Evolutionary conservation across 2,888 invertebrate species (phyloP).

Genomic region (Acanthococcus lagerstroemiae): DNA sequence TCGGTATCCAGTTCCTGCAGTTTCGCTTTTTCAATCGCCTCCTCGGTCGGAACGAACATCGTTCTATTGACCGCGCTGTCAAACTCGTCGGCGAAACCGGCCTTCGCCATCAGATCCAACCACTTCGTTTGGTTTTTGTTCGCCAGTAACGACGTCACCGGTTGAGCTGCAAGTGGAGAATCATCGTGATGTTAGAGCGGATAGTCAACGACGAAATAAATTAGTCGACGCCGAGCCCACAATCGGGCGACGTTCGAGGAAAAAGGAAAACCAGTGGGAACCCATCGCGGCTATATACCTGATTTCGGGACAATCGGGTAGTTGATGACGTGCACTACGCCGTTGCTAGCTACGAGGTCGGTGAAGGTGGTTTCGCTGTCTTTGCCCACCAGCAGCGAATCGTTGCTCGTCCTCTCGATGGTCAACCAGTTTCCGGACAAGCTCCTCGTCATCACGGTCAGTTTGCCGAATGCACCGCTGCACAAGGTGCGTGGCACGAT

Average conservation of each 20-base stretch:
- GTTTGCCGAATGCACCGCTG: constrained; percentile 47
- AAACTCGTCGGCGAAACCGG: constrained; percentile 42
- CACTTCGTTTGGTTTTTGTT: constrained; percentile 54
- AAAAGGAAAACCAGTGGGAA: too few relatives aligned
- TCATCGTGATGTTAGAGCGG: background rate
- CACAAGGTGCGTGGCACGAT: constrained; percentile 57
- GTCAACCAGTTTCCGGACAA: constrained; percentile 45
- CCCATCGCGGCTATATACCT: too few relatives aligned
- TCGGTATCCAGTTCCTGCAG: constrained; percentile 42
- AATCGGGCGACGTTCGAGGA: background rate
- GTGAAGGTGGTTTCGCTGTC: constrained; percentile 49
- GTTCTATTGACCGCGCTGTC: constrained; percentile 43
- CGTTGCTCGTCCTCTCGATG: constrained; percentile 45
- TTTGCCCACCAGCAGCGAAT: constrained; percentile 49
- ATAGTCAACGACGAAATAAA: background rate
- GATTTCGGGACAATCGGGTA: constrained; percentile 54
- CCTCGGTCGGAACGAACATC: constrained; percentile 46
- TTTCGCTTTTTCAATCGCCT: constrained; percentile 40
- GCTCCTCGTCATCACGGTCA: constrained; percentile 43
- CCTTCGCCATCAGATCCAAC: constrained; percentile 42
- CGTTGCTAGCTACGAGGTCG: constrained; percentile 60
- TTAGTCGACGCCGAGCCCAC: background rate
- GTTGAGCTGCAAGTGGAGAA: constrained; percentile 42
- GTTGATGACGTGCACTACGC: constrained; percentile 61
- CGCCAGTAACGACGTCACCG: constrained; percentile 45